Evolutionary conservation across 1,140 invertebrate genomes (phyloP), one percentile per base, ranked within the genome.

Genomic region (Acromyrmex echinatior): DNA sequence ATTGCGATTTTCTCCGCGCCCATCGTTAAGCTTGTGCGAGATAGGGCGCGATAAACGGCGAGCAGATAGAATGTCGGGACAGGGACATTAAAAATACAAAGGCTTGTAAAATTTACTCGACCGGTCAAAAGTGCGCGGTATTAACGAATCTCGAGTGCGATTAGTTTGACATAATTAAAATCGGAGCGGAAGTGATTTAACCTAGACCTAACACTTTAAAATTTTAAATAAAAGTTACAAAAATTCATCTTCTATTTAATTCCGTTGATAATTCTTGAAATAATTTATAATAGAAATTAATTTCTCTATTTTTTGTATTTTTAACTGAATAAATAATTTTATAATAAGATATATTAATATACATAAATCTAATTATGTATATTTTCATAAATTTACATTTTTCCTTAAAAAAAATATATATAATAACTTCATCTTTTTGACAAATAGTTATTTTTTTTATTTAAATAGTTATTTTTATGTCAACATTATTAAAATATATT

Each of bases 41-140:
- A 76, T 56, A 51, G 87, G 39, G 85, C 39, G 77, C 78, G 77
- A 89, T 86, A 78, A 89, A 89, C 77, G 76, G 71, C 21, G 53
- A 81, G 12, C 4, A 56, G 71, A 78, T 63, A 74, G 78, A 84
- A 84, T 25, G 63, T 56, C 51, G 66, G 45, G 62, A 74, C 35
- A 53, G 63, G 60, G 78, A 70, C 71, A 82, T 89, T 81, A 79
- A 87, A 86, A 90, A 87, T 53, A 89, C 63, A 85, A 79, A 74
- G 65, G 78, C 51, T 12, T 87, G 79, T 84, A 87, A 90, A 87
- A 90, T 90, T 90, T 79, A 76, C 76, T 82, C 84, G 77, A 49
- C 58, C 77, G 88, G 80, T 89, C 84, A 87, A 90, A 90, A 85
- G 80, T 74, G 39, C 56, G 39, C 7, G 39, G 71, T 68, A 71